Base-by-base conservation (phyloP, 1,140 invertebrate species). In the Drosophila nikananu region DNA sequence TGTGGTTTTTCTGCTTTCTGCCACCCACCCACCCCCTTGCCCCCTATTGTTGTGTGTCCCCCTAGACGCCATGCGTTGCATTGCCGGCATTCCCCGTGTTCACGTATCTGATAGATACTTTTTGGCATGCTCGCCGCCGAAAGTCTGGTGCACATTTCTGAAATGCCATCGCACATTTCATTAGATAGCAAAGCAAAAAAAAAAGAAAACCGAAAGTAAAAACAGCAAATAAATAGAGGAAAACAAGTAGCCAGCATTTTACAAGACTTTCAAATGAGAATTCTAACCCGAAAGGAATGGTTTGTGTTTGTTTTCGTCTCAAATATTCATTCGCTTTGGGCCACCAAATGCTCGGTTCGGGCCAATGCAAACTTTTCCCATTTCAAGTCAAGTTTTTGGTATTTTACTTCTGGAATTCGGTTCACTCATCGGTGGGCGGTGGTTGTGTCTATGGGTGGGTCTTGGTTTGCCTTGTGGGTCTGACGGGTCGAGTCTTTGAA, bases 141-240 rank as follows among this genome's bases (percentile, higher is more conserved):
- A 52, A 73, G 82, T 73, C 80, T 77, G 64, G 67, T 62, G 84
- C 77, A 83, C 80, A 87, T 87, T 87, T 54, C 68, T 89, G 12
- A 81, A 80, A 87, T 87, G 81, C 83, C 83, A 74, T 75, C 49
- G 81, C 77, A 71, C 77, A 87, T 87, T 89, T 89, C 68, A 77
- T 70, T 81, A 41, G 17, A 67, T 42, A 25, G 59, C 39, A 21
- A 27, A 70, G 35, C 39, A 57, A 55, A 55, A 62, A 23, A 23
- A 17, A 12, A 25, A 3, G 19, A 59, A 70, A 59, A 70, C 17
- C 27, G 42, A 66, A 23, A 42, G 19, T 46, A 46, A 39, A 55
- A 55, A 55, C 15, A 23, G 35, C 35, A 57, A 57, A 55, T 39
- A 55, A 55, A 39, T 55, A n/a, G 54, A 32, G 27, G 27, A 12